A percentile compares a stretch with the other conserved stretches of the same genome.
These are phyloP conservation scores for Euthynnus affinis DNA, from an alignment of 2,797 vertebrate genomes.

Conservation along the genomic window DNA sequence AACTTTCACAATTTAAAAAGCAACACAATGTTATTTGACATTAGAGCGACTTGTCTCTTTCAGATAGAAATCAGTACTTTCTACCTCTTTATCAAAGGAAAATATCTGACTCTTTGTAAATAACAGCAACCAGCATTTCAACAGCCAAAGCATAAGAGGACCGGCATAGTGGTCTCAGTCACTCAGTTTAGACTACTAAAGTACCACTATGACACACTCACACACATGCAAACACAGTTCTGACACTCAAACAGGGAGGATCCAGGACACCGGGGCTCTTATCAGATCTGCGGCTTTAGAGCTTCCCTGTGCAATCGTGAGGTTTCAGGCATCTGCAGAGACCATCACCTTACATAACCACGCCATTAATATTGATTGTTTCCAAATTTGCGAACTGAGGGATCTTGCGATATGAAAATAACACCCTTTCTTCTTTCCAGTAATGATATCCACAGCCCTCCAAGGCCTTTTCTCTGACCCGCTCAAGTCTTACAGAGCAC, in stretches of 20 bases:
- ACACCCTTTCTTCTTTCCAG: constrained; percentile 73
- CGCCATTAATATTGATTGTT: constrained; percentile 83
- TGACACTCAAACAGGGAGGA: constrained; percentile 25
- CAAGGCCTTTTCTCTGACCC: constrained; percentile 76
- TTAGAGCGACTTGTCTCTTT: constrained; percentile 10
- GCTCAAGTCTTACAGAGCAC: constrained; percentile 68
- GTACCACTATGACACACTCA: constrained; percentile 7
- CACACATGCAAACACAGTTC: constrained; percentile 19
- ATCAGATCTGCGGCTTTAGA: constrained; percentile 54
- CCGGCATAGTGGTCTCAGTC: background rate
- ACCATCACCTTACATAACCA: constrained; percentile 77
- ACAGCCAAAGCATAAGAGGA: background rate
- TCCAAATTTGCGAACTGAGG: constrained; percentile 74
- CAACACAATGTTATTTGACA: background rate
- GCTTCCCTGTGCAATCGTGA: constrained; percentile 43
- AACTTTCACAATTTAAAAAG: constrained; percentile 57
- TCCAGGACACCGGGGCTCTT: constrained; percentile 43
- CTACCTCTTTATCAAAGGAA: constrained; percentile 15
- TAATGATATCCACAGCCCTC: constrained; percentile 80
- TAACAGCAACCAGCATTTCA: constrained; percentile 15
- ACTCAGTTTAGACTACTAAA: background rate
- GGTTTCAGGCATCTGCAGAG: constrained; percentile 42
- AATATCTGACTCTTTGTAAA: constrained; percentile 30
- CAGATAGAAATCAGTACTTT: constrained; percentile 11
- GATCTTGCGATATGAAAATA: constrained; percentile 74